Evolutionary conservation across 2,113 vertebrate species (phyloP).

Genomic region (Trachemys scripta): DNA sequence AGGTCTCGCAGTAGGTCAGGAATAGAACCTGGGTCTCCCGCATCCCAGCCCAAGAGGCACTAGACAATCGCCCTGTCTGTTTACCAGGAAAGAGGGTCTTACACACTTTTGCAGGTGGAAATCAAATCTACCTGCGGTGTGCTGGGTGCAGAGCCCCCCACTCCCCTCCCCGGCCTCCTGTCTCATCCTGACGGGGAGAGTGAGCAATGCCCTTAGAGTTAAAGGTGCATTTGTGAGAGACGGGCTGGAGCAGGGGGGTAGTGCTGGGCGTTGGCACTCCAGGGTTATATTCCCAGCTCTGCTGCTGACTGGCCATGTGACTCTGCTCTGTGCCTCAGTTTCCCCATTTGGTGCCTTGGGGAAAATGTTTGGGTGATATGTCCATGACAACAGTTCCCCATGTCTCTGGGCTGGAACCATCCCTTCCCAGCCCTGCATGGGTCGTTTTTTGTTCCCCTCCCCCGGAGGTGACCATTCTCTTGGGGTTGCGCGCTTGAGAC

Average conservation of each 20-base stretch:
- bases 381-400: background rate
- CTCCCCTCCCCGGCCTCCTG: background rate
- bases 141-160: background rate
- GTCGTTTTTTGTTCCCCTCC: background rate
- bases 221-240: background rate
- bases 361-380: background rate
- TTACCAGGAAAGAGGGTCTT: background rate
- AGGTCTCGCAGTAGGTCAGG: background rate
- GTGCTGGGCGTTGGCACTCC: rapidly evolving
- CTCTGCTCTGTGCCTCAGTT: background rate
- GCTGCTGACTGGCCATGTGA: rapidly evolving
- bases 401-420: background rate
- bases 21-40: background rate
- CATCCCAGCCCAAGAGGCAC: background rate
- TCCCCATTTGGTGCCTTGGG: background rate
- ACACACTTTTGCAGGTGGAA: background rate
- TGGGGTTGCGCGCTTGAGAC: background rate
- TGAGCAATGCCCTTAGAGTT: background rate
- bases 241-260: background rate
- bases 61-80: background rate
- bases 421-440: too few species aligned
- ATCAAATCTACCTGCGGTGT: background rate
- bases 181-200: background rate
- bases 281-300: rapidly evolving
- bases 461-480: background rate